Conservation (phyloP, 2,888 invertebrate genomes). For the Drosophila paracracens region DNA sequence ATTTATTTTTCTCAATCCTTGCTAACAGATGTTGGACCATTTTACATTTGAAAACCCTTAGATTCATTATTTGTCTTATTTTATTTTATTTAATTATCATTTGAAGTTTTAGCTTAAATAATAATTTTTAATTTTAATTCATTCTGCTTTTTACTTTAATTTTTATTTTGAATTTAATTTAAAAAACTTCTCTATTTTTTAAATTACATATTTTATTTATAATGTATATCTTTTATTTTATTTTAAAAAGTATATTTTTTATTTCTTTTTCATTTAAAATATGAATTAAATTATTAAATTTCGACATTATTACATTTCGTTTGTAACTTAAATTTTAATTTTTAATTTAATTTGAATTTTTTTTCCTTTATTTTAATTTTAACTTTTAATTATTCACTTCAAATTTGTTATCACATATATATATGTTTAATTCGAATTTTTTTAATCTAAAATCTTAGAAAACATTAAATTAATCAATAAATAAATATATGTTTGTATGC, state of each 20-base stretch:
- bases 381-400: neutral
- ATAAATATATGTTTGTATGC: neutral
- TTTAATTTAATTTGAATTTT: neutral
- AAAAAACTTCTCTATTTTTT: too few species aligned
- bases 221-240: neutral
- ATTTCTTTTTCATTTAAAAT: neutral
- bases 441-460: rapidly evolving
- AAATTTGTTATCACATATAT: too few species aligned
- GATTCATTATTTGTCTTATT: neutral
- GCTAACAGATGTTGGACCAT: neutral
- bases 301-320: too few species aligned
- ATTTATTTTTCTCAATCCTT: neutral
- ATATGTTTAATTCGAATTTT: too few species aligned
- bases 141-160: neutral
- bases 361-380: neutral
- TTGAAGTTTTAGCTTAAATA: neutral
- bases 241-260: neutral
- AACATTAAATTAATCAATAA: neutral
- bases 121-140: neutral
- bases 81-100: neutral
- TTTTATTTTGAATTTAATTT: neutral
- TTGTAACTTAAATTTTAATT: neutral
- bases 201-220: neutral
- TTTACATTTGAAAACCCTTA: neutral
- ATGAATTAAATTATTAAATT: neutral